Percentiles rank a stretch among this genome's conserved stretches.
phyloP scores from a whole-genome alignment of 2,797 vertebrate species.

The Megaceryle alcyon region DNA sequence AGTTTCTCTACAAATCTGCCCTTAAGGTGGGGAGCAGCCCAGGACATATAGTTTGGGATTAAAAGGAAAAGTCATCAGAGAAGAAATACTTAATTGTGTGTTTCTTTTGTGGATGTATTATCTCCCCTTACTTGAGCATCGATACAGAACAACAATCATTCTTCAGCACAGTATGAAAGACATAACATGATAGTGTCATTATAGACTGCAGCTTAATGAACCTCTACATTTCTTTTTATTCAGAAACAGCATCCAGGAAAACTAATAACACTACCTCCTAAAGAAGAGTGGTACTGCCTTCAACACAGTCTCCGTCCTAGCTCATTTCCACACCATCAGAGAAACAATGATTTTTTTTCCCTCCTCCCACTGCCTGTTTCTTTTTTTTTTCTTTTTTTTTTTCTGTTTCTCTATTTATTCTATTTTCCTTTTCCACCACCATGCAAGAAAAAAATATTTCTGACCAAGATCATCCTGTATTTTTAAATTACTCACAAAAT shows the following conservation, averaged over 20 bases:
- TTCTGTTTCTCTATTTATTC: not conserved
- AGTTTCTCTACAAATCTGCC: not conserved
- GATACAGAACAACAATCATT: not conserved
- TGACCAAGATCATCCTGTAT: not conserved
- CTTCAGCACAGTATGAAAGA: not conserved
- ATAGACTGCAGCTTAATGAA: not conserved
- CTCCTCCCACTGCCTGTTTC: not conserved
- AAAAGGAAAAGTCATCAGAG: not conserved
- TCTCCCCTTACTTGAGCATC: not conserved
- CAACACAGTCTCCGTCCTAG: not conserved
- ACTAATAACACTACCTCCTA: not conserved
- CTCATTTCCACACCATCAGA: not conserved
- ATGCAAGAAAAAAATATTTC: not conserved
- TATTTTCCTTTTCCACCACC: not conserved
- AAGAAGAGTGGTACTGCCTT: not conserved
- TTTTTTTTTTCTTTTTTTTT: too few species aligned
- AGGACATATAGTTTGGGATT: not conserved
- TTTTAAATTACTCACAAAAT: conserved; percentile 11
- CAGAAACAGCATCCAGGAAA: conserved; percentile 20
- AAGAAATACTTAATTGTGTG: not conserved
- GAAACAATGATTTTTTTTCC: not conserved
- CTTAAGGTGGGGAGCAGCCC: not conserved
- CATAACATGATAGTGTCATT: not conserved
- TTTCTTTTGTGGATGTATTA: not conserved
- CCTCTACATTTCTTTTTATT: not conserved